Percentiles rank a stretch among this genome's conserved stretches.
Conservation (phyloP, 2,888 invertebrate species). For the Meganola albula region DNA sequence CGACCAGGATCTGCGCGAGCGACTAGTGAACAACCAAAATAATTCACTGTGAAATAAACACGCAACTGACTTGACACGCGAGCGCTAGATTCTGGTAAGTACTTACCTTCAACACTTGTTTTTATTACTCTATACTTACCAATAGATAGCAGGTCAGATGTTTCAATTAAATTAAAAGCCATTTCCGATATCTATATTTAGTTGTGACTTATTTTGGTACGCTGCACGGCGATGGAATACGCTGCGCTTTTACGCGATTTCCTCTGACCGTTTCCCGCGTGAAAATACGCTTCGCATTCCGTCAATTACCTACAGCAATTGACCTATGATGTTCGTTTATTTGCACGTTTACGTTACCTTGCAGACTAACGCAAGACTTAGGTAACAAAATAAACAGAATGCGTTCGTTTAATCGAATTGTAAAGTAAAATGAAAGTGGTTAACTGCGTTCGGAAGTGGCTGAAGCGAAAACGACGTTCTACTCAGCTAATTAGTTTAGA, state of each 20-base stretch:
- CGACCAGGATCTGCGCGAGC: constrained; percentile 75
- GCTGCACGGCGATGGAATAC: constrained; percentile 50
- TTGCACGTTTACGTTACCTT: constrained; percentile 21
- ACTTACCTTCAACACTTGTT: constrained; percentile 17
- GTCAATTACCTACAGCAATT: constrained; percentile 17
- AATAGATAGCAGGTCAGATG: no score
- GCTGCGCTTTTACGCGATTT: constrained; percentile 46
- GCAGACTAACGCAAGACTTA: constrained; percentile 12
- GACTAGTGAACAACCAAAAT: constrained; percentile 57
- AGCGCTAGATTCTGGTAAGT: constrained; percentile 75
- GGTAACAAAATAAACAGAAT: constrained; percentile 24
- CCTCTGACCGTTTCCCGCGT: constrained; percentile 30
- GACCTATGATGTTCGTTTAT: constrained; percentile 19
- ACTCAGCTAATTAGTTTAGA: constrained; percentile 44
- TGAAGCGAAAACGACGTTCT: constrained; percentile 35
- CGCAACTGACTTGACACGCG: constrained; percentile 54
- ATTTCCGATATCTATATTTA: constrained; percentile 51
- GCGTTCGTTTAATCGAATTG: constrained; percentile 24
- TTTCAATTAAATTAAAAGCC: constrained; percentile 16
- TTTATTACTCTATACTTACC: constrained; percentile 12
- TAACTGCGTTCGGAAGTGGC: constrained; percentile 30
- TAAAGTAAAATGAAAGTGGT: constrained; percentile 49
- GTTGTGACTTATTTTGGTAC: constrained; percentile 58
- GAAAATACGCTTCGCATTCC: constrained; percentile 22
- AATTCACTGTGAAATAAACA: constrained; percentile 64